phyloP scores from a whole-genome alignment of 1,140 invertebrate species.

The Brevipalpus yothersi region DNA sequence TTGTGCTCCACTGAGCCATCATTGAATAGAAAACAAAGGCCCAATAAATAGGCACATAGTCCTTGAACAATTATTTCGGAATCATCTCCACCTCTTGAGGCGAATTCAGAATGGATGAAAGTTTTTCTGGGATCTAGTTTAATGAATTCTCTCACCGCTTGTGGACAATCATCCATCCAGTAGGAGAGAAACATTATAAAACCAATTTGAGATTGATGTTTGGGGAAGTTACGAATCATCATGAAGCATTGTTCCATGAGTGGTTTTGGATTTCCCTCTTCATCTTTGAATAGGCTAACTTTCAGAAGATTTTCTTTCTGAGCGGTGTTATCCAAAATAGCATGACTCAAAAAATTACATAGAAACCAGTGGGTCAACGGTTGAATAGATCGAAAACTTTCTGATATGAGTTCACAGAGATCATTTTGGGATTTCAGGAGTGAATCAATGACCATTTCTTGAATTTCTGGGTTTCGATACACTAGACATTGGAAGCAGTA shows the following conservation, averaged over 20 bases:
- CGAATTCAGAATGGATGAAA: slow-evolving; percentile 34
- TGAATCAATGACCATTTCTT: slow-evolving; percentile 35
- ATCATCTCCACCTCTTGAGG: slow-evolving; percentile 48
- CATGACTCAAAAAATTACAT: slow-evolving; percentile 64
- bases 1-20: slow-evolving; percentile 56
- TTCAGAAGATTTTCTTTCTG: slow-evolving; percentile 80
- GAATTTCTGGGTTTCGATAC: slow-evolving; percentile 67
- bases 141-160: slow-evolving; percentile 59
- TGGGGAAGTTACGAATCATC: slow-evolving; percentile 54
- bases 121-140: slow-evolving; percentile 41
- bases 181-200: slow-evolving; percentile 66
- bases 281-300: slow-evolving; percentile 64
- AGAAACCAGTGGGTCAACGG: slow-evolving; percentile 96
- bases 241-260: slow-evolving; percentile 62
- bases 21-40: slow-evolving; percentile 74
- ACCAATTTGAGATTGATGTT: slow-evolving; percentile 68
- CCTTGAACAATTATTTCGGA: slow-evolving; percentile 66
- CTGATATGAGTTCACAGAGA: slow-evolving; percentile 61
- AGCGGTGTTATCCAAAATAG: slow-evolving; percentile 54
- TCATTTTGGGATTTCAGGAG: background rate
- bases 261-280: slow-evolving; percentile 55
- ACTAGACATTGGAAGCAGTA: slow-evolving; percentile 94
- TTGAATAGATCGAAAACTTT: slow-evolving; percentile 71
- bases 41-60: slow-evolving; percentile 77
- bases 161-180: slow-evolving; percentile 64